Base-by-base conservation (phyloP, 2,888 invertebrate genomes). In the Drosophila merina region DNA sequence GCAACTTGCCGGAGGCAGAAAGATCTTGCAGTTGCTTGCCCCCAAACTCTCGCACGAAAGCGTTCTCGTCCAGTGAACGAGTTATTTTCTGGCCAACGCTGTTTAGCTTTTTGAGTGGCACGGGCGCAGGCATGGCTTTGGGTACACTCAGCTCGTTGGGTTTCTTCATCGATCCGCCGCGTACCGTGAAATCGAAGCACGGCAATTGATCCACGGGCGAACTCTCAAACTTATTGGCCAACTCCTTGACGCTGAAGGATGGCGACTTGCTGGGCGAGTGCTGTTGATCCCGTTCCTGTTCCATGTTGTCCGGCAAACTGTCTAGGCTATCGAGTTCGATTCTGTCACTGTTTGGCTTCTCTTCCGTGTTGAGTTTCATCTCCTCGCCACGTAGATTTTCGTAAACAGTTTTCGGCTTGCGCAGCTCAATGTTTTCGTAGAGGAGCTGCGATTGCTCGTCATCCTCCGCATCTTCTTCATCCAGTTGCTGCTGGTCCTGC, bases 11-110 rank as follows among this genome's bases (percentile, higher is more conserved):
- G 1, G 67, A 57, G 1, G 4, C 3, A 4, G 84, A 75, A 40
- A 90, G 72, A 56, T 91, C 91, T 31, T 89, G 89, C 40, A 91
- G 56, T 26, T 91, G 89, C 51, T 91, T 91, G 25, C 90, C 83
- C 0, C 94, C 94, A 75, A 95, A 95, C 86, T 95, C 95, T 71
- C 95, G 94, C 1, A 94, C 92, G 77, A 96, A 96, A 9, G 95
- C 95, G 74, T 95, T 95, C 80, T 95, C 96, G 89, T 96, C 96
- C 57, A 96, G 89, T 0, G 95, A 95, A 28, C 95, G 92, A 0
- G 95, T 95, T 44, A 92, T 92, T 85, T 94, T 95, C 56, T 92
- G 91, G 0, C 94, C 93, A 72, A 94, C 48, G 12, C 42, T 93
- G 84, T 94, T 95, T 0, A 94, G 92, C 55, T 94, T 87, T 64